Evolutionary conservation across 2,113 vertebrate species (phyloP), one percentile per base, ranked within the genome.

Genomic region (Phoenicopterus ruber): DNA sequence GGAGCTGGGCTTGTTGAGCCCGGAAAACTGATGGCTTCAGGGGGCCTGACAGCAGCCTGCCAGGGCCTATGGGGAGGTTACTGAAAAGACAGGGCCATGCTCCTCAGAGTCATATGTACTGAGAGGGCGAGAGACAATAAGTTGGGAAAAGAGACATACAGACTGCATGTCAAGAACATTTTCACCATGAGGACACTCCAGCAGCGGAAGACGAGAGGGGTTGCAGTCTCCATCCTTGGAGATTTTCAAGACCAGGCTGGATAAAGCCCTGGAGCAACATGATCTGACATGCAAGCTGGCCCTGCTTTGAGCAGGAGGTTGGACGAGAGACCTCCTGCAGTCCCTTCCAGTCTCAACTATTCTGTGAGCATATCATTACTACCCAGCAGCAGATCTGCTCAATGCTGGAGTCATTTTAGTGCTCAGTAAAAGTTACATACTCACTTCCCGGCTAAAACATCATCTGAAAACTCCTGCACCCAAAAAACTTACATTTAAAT

Each of bases 61-160:
- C 28, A 58, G 42, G 42, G 21, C n/a, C 28, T 44, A 0, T 0
- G 1, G 18, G 42, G 21, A 65, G 3, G 11, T 29, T 61, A 10
- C 31, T 62, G 55, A 66, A 57, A 74, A 83, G 22, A 36, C 9
- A 40, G 19, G 6, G 7, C 2, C 26, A 6, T 50, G 24, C 3
- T 73, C 29, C 34, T 83, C 32, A 76, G 5, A 46, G 46, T 44
- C 36, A 31, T 6, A 2, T 21, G 3, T 79, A 36, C 13, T 46
- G 50, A 57, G 38, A 80, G 36, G 9, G 65, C 2, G 5, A 93
- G 50, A 54, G 31, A 31, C 6, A 42, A 4, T 38, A 47, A 38
- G 7, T 5, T 77, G n/a, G 59, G 80, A 79, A 82, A 81, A 50
- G 19, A 65, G 32, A 20, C 14, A 29, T 63, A 69, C 11, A 40